These are phyloP conservation scores for Mantis religiosa DNA, from an alignment of 2,888 invertebrate species.

Conservation along the genomic window DNA sequence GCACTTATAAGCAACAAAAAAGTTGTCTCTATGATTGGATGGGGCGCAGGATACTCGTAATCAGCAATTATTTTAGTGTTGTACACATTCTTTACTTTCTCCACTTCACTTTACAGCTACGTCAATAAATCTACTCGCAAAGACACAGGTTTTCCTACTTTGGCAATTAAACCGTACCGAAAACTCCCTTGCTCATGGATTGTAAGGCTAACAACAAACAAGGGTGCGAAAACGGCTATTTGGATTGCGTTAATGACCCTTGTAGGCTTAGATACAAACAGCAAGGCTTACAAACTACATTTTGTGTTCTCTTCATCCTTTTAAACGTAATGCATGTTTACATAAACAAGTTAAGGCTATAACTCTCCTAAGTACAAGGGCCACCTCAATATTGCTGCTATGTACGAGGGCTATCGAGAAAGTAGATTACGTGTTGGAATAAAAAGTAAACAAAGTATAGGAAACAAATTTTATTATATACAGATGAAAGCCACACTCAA, in stretches of 20 bases:
- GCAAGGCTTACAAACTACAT: not conserved
- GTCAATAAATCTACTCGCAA: not conserved
- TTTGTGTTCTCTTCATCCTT: not conserved
- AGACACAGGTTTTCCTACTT: not conserved
- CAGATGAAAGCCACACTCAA: too few relatives aligned
- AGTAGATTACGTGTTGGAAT: too few relatives aligned
- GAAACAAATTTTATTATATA: too few relatives aligned
- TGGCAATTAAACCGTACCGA: not conserved
- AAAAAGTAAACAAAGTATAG: too few relatives aligned
- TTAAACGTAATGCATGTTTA: not conserved
- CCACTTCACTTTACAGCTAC: too few relatives aligned
- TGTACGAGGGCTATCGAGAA: too few relatives aligned
- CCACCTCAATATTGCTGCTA: too few relatives aligned
- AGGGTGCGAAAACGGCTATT: not conserved
- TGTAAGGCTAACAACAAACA: not conserved
- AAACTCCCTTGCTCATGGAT: not conserved
- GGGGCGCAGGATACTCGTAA: not conserved
- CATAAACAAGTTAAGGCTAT: not conserved
- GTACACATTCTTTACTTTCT: not conserved
- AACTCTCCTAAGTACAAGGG: too few relatives aligned
- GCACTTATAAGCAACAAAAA: not conserved
- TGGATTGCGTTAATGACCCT: not conserved
- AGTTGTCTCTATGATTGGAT: not conserved
- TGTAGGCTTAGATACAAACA: not conserved
- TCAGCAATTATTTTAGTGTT: not conserved